Evolutionary conservation across 2,888 invertebrate genomes (phyloP).

Genomic region (Conistra vaccinii): DNA sequence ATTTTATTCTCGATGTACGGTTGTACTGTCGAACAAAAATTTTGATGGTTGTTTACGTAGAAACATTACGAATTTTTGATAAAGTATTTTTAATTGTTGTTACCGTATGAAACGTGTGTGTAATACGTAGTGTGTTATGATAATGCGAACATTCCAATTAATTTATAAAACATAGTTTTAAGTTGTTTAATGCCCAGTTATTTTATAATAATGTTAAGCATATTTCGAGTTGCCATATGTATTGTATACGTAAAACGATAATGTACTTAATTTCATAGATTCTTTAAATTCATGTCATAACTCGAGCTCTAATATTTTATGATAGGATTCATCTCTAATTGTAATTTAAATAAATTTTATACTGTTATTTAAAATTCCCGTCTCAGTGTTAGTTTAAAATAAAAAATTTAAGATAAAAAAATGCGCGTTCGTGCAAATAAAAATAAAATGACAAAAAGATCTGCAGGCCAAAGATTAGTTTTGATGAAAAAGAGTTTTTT

Average conservation of each 20-base stretch:
- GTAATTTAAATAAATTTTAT: constrained; percentile 67
- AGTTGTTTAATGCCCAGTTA: constrained; percentile 71
- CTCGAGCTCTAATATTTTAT: constrained; percentile 66
- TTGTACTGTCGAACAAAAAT: constrained; percentile 70
- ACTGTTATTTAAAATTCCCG: constrained; percentile 69
- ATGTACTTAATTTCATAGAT: constrained; percentile 86
- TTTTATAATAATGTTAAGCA: constrained; percentile 69
- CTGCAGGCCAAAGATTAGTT: constrained; percentile 90
- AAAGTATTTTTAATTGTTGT: constrained; percentile 85
- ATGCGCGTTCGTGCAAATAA: constrained; percentile 82
- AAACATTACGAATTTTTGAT: constrained; percentile 78
- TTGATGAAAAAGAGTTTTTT: constrained; percentile 73
- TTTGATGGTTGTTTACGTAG: constrained; percentile 76
- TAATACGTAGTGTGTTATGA: constrained; percentile 76
- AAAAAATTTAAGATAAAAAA: constrained; percentile 63
- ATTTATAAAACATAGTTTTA: constrained; percentile 74
- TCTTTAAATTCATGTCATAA: constrained; percentile 63
- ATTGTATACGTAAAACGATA: constrained; percentile 76
- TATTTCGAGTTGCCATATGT: constrained; percentile 87
- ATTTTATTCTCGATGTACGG: constrained; percentile 69
- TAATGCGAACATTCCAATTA: constrained; percentile 83
- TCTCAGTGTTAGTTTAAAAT: constrained; percentile 81
- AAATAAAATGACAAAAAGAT: constrained; percentile 79
- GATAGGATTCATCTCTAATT: constrained; percentile 66
- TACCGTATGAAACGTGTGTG: constrained; percentile 82